Evolutionary conservation across 2,113 vertebrate genomes (phyloP).

Genomic region (Petaurus breviceps): DNA sequence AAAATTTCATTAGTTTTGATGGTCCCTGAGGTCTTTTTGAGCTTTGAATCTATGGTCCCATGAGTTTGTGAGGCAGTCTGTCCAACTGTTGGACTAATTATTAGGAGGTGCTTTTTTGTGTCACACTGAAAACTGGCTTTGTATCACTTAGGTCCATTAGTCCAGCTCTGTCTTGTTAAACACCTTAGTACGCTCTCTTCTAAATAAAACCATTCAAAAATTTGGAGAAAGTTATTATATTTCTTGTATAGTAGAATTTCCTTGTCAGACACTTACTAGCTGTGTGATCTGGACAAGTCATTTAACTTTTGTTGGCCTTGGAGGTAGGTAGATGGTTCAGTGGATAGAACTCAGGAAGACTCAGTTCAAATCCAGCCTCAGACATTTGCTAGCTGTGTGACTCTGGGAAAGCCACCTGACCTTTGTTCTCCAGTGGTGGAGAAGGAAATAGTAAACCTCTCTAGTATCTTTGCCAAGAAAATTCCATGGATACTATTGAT

Average conservation of each 20-base stretch:
- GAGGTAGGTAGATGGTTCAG: neutral
- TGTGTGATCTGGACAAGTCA: neutral
- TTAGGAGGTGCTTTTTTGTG: neutral
- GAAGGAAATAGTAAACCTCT: neutral
- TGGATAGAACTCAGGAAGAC: neutral
- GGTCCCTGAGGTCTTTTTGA: neutral
- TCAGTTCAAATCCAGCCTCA: neutral
- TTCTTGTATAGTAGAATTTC: neutral
- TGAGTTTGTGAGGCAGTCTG: neutral
- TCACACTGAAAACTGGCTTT: neutral
- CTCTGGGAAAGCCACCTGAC: neutral
- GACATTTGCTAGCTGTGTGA: neutral
- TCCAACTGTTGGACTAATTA: neutral
- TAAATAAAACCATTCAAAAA: neutral
- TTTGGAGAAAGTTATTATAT: neutral
- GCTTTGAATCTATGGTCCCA: neutral
- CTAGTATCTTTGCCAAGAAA: neutral
- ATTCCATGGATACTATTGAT: neutral
- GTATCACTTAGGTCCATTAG: neutral
- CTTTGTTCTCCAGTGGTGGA: neutral
- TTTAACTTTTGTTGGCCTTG: neutral
- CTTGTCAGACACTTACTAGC: neutral
- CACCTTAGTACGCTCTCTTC: neutral
- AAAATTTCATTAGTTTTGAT: neutral
- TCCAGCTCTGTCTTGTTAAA: neutral